phyloP scores from a whole-genome alignment of 1,140 invertebrate genomes.

The Procambarus virginalis region DNA sequence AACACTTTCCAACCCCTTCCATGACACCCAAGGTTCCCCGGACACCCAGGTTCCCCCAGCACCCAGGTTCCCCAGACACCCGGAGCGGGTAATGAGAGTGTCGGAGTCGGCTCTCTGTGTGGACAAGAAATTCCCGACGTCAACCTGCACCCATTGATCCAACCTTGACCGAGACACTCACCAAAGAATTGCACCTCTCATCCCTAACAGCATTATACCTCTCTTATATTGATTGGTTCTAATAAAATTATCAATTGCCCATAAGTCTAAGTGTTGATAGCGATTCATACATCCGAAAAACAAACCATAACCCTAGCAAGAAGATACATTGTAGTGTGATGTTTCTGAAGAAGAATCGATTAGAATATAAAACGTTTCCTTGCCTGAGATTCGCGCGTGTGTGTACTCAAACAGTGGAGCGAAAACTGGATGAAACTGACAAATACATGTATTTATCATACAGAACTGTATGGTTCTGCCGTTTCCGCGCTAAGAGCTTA shows the following conservation, averaged over 20 bases:
- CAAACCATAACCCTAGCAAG: too few species aligned
- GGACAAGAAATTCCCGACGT: constrained; percentile 41
- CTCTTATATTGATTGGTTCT: neutral
- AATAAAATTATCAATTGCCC: neutral
- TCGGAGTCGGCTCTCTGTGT: constrained; percentile 34
- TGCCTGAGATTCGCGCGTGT: neutral
- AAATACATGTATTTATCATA: neutral
- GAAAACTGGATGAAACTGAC: neutral
- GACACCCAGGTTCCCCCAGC: too few species aligned
- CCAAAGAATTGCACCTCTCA: neutral
- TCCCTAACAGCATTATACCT: neutral
- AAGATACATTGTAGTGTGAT: too few species aligned
- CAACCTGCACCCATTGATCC: constrained; percentile 37
- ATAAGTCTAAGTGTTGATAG: too few species aligned
- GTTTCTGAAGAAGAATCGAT: too few species aligned
- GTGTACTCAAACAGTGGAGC: neutral
- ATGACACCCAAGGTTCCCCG: neutral
- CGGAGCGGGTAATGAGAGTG: constrained; percentile 31
- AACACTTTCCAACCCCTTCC: too few species aligned
- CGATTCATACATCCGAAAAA: too few species aligned
- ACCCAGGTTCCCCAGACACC: neutral
- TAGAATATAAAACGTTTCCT: too few species aligned
- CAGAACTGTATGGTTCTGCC: neutral
- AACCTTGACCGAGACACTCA: constrained; percentile 29
- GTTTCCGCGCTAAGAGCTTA: neutral